These are phyloP conservation scores for Anarsia innoxiella DNA, from an alignment of 2,888 invertebrate species.

Conservation along the genomic window DNA sequence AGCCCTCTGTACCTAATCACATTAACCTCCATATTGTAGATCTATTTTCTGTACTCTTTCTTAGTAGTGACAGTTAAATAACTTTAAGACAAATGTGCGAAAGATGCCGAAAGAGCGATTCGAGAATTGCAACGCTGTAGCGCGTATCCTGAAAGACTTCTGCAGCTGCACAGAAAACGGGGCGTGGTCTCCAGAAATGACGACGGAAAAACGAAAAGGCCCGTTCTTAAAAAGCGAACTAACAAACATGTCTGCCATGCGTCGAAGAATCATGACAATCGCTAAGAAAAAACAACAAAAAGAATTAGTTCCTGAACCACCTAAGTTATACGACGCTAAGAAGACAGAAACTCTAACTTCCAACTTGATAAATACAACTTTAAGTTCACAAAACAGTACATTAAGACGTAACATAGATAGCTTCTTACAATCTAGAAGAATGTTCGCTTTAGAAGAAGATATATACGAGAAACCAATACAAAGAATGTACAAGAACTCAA, in stretches of 20 bases:
- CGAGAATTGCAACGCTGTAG: slow-evolving; percentile 63
- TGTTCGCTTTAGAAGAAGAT: slow-evolving; percentile 60
- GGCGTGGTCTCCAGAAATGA: slow-evolving; percentile 70
- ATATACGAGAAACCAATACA: slow-evolving; percentile 63
- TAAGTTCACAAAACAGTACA: slow-evolving; percentile 60
- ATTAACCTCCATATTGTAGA: slow-evolving; percentile 26
- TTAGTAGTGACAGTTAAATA: slow-evolving; percentile 59
- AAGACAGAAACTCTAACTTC: slow-evolving; percentile 53
- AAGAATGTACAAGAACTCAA: slow-evolving; percentile 41
- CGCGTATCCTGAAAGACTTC: slow-evolving; percentile 62
- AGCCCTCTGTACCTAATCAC: slow-evolving; percentile 34
- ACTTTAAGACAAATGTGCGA: slow-evolving; percentile 11
- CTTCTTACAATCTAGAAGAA: slow-evolving; percentile 52
- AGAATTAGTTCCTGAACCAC: slow-evolving; percentile 41
- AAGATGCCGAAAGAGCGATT: slow-evolving; percentile 60
- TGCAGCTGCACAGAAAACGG: slow-evolving; percentile 70
- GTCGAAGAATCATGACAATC: slow-evolving; percentile 57
- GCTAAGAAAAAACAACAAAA: slow-evolving; percentile 48
- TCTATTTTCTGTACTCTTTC: slow-evolving; percentile 56
- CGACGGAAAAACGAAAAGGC: slow-evolving; percentile 50
- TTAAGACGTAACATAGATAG: slow-evolving; percentile 58
- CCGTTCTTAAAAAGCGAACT: slow-evolving; percentile 64
- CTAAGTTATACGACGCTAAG: slow-evolving; percentile 41
- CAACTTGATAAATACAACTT: slow-evolving; percentile 51
- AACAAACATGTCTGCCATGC: slow-evolving; percentile 66